A percentile compares a stretch with the other conserved stretches of the same genome.
These are phyloP conservation scores for Synergus laeviventris DNA, from an alignment of 2,888 invertebrate genomes.

Conservation along the genomic window DNA sequence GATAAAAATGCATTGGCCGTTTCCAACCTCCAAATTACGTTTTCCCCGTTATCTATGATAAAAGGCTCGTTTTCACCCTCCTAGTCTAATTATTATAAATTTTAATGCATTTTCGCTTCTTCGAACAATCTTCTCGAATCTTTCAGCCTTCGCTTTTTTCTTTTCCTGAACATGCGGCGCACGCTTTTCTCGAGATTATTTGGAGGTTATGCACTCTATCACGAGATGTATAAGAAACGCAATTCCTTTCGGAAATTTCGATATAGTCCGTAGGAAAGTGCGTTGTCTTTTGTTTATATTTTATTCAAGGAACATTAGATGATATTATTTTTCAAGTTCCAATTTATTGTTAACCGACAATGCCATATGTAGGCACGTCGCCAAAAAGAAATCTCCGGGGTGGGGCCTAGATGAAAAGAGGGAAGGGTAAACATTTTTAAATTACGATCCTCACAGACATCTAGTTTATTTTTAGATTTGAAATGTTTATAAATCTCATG, in stretches of 20 bases:
- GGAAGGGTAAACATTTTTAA: constrained; percentile 17
- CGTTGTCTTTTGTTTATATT: neutral
- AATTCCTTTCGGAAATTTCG: constrained; percentile 30
- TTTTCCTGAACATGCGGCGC: constrained; percentile 12
- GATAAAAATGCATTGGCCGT: neutral
- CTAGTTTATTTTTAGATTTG: constrained; percentile 32
- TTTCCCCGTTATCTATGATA: neutral
- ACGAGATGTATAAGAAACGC: constrained; percentile 14
- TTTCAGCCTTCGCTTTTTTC: neutral
- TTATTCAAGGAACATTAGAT: neutral
- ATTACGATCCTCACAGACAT: constrained; percentile 21
- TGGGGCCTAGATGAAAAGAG: constrained; percentile 14
- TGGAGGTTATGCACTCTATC: constrained; percentile 48
- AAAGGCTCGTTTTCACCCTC: neutral
- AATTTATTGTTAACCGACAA: constrained; percentile 20
- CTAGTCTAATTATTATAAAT: neutral
- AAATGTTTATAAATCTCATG: constrained; percentile 17
- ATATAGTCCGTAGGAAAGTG: constrained; percentile 14
- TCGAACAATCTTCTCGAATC: neutral
- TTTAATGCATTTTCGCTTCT: neutral
- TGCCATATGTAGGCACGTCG: constrained; percentile 30
- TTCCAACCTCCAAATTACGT: constrained; percentile 16
- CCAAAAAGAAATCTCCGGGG: constrained; percentile 31
- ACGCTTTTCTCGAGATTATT: constrained; percentile 16
- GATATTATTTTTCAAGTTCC: neutral